These are phyloP conservation scores for Saguinus oedipus DNA, from an alignment of 2,797 vertebrate genomes.

Conservation along the genomic window DNA sequence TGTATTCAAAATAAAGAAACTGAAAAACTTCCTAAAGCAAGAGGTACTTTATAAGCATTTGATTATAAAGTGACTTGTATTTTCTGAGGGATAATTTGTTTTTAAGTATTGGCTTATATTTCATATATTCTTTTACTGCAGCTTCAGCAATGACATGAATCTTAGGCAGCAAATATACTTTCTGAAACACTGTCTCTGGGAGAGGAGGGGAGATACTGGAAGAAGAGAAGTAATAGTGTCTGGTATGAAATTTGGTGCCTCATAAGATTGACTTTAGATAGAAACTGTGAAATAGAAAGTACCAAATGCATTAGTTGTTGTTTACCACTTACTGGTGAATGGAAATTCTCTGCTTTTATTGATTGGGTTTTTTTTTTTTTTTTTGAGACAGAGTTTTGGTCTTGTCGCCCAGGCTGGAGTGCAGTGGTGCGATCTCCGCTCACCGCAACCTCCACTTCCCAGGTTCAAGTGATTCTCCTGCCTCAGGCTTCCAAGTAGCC, in stretches of 20 bases:
- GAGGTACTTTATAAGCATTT: conserved; percentile 31
- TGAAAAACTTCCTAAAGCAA: neutral
- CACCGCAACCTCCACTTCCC: no score
- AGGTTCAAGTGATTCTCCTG: no score
- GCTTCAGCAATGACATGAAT: neutral
- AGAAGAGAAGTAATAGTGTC: neutral
- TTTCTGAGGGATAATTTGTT: neutral
- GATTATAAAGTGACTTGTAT: neutral
- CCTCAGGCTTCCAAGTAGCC: no score
- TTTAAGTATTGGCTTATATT: neutral
- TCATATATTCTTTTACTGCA: neutral
- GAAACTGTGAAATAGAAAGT: neutral
- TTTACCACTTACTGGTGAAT: neutral
- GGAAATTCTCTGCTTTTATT: neutral
- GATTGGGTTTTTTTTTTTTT: neutral
- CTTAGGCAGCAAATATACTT: neutral
- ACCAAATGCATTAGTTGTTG: neutral
- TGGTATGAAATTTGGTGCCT: neutral
- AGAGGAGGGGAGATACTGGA: neutral
- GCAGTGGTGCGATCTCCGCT: no score
- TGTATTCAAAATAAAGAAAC: conserved; percentile 18
- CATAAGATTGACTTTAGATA: neutral
- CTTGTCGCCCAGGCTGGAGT: no score
- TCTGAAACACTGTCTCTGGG: neutral
- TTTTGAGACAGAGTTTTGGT: no score